phyloP scores from a whole-genome alignment of 2,113 vertebrate genomes.

The Geococcyx californianus region DNA sequence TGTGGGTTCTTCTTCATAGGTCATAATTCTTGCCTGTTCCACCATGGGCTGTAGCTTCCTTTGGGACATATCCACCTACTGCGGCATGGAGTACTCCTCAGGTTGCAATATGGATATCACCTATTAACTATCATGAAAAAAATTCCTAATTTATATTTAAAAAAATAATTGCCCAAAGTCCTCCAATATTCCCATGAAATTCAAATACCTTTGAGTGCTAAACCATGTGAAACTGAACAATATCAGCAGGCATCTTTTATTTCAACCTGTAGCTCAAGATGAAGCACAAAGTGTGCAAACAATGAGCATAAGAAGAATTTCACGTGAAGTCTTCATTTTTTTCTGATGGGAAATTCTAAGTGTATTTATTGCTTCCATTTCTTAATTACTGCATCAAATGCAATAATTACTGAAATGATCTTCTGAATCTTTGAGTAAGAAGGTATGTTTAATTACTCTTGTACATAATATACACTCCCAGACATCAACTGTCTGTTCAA shows the following conservation, averaged over 20 bases:
- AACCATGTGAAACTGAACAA: background rate
- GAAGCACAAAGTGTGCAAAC: background rate
- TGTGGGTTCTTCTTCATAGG: background rate
- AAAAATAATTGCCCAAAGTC: background rate
- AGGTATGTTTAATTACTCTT: background rate
- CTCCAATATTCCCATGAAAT: background rate
- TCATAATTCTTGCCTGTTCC: background rate
- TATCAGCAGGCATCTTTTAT: background rate
- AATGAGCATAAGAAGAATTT: background rate
- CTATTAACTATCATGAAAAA: background rate
- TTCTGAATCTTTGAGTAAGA: slow-evolving; percentile 12
- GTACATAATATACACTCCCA: background rate
- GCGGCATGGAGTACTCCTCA: background rate
- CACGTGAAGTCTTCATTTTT: background rate
- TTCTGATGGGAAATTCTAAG: background rate
- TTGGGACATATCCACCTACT: background rate
- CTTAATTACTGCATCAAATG: background rate
- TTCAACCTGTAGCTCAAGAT: background rate
- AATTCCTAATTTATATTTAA: background rate
- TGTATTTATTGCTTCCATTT: background rate
- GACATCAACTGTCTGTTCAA: background rate
- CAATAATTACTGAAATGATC: background rate
- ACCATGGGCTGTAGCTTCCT: background rate
- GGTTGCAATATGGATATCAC: background rate
- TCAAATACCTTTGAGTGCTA: background rate